Conservation (phyloP, 2,113 vertebrate species). For the Eretmochelys imbricata region DNA sequence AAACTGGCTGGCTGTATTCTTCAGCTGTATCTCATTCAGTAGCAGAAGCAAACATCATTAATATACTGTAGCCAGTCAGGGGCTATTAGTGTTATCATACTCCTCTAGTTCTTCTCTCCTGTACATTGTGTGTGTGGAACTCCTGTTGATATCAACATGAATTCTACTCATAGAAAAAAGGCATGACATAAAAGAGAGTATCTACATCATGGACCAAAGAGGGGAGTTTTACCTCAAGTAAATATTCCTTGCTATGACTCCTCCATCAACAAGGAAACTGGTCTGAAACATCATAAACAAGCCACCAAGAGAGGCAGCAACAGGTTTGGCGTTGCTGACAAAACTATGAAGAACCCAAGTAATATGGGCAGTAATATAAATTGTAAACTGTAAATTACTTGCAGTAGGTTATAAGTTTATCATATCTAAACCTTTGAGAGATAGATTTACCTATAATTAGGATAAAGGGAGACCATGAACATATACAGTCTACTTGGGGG, state of each 20-base stretch:
- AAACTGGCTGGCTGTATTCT: not conserved
- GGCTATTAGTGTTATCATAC: accelerated
- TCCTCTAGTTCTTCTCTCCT: accelerated
- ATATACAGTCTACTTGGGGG: no score
- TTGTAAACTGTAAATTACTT: no score
- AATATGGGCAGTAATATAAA: no score
- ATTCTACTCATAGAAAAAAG: not conserved
- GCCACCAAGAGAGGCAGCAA: no score
- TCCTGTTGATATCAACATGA: not conserved
- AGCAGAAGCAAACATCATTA: not conserved
- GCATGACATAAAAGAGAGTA: accelerated
- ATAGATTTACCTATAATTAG: no score
- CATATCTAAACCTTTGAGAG: no score
- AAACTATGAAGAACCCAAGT: no score
- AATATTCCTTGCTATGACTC: not conserved
- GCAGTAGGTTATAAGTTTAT: no score
- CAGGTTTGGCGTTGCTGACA: no score
- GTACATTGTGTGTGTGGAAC: not conserved
- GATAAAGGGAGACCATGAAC: no score
- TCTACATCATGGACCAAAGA: not conserved
- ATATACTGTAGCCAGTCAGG: not conserved
- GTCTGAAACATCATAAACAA: no score
- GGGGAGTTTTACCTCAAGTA: not conserved
- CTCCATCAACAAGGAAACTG: not conserved
- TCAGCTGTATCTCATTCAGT: accelerated